Percentiles rank a stretch among this genome's conserved stretches.
Conservation (phyloP, 1,140 invertebrate species). For the Hylyphantes graminicola region DNA sequence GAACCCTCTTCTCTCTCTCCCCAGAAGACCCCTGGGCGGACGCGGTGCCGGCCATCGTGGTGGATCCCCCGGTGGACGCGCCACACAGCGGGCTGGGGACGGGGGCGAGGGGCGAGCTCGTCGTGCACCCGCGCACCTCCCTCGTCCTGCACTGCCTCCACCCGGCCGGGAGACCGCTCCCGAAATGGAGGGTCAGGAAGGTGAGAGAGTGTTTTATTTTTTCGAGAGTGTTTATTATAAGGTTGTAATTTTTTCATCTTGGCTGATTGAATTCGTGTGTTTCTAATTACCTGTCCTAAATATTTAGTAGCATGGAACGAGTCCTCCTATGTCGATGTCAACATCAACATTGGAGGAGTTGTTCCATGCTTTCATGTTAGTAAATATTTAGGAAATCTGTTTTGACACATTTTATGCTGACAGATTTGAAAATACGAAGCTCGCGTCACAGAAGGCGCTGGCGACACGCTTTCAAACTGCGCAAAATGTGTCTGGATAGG, state of each 20-base stretch:
- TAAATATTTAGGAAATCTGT: no score
- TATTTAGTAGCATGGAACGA: background rate
- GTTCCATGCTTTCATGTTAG: no score
- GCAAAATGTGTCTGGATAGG: no score
- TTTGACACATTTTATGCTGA: no score
- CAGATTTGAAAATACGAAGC: no score
- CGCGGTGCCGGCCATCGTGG: constrained; percentile 14
- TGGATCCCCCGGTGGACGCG: constrained; percentile 16
- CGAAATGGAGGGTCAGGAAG: background rate
- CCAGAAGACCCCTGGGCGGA: background rate
- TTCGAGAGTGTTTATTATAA: no score
- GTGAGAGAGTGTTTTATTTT: background rate
- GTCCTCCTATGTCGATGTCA: no score
- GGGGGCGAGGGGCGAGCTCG: background rate
- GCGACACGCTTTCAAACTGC: no score
- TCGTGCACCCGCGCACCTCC: constrained; percentile 16
- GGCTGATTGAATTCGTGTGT: background rate
- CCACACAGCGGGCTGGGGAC: constrained; percentile 19
- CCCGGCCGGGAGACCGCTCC: background rate
- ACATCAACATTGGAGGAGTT: no score
- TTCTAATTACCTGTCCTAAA: background rate
- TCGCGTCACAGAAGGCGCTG: no score
- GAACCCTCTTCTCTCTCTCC: background rate
- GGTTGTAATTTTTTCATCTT: background rate
- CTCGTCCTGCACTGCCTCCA: constrained; percentile 21